Evolutionary conservation across 2,888 invertebrate species (phyloP).

Genomic region (Epinotia nisella): DNA sequence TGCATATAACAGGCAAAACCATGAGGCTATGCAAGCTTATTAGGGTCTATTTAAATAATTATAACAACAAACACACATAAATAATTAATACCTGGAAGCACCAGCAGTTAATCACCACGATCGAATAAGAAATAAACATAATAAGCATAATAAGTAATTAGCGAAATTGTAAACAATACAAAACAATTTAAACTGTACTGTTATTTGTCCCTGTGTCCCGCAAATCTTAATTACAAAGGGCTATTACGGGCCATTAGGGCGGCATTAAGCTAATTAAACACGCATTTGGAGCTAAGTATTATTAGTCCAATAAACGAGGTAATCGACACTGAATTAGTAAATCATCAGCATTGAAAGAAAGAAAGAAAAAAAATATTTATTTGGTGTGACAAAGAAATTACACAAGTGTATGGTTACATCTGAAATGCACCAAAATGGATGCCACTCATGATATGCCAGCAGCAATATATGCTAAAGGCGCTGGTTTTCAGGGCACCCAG

Average conservation of each 20-base stretch:
- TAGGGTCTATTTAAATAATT: background rate
- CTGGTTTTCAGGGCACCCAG: too few species aligned
- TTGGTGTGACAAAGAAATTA: too few species aligned
- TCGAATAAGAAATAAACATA: too few species aligned
- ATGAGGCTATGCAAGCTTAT: too few species aligned
- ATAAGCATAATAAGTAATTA: background rate
- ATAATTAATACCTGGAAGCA: background rate
- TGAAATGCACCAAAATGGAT: too few species aligned
- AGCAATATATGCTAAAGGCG: too few species aligned
- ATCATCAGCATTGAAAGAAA: too few species aligned
- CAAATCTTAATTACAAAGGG: constrained; percentile 8
- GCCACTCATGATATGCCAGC: too few species aligned
- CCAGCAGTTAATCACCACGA: background rate
- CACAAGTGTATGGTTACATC: too few species aligned
- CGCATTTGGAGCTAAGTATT: constrained; percentile 3
- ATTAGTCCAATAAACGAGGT: constrained; percentile 4
- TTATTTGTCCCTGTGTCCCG: constrained; percentile 1
- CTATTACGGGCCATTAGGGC: constrained; percentile 23
- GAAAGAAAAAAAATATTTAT: too few species aligned
- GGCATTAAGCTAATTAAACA: constrained; percentile 25
- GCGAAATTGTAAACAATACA: background rate
- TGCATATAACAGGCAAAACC: too few species aligned
- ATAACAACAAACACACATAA: background rate
- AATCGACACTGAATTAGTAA: background rate
- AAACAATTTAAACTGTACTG: constrained; percentile 1